These are phyloP conservation scores for Clarias batrachus DNA, from an alignment of 2,113 vertebrate species.

Conservation along the genomic window DNA sequence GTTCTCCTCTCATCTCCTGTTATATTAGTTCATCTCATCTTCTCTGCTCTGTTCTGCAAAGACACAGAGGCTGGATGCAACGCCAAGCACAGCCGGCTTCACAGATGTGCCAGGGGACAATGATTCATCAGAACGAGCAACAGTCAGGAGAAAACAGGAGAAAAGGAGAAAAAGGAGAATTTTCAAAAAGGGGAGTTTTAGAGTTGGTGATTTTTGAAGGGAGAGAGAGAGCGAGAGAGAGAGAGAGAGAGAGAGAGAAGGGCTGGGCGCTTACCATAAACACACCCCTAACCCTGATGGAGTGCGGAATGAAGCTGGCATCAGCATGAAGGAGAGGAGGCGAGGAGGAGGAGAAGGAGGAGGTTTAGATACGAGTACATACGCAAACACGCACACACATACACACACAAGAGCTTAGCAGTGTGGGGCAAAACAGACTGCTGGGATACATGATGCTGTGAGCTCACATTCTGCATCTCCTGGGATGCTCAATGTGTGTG, in stretches of 20 bases:
- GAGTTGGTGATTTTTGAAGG: conserved; percentile 16
- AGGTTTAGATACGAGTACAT: conserved; percentile 10
- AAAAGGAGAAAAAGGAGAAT: not conserved
- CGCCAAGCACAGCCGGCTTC: conserved; percentile 43
- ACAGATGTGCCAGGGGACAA: conserved; percentile 45
- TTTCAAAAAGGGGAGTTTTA: not conserved
- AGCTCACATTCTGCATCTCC: conserved; percentile 31
- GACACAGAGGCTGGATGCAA: conserved; percentile 33
- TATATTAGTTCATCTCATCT: conserved; percentile 11
- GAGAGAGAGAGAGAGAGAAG: conserved; percentile 35
- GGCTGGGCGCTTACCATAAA: conserved; percentile 65
- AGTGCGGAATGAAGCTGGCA: conserved; percentile 56
- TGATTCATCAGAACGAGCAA: conserved; percentile 54
- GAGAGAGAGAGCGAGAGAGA: conserved; percentile 16
- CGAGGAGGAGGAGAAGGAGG: conserved; percentile 30
- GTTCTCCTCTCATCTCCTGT: conserved; percentile 48
- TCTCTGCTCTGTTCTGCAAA: conserved; percentile 23
- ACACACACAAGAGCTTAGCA: conserved; percentile 26
- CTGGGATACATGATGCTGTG: conserved; percentile 8
- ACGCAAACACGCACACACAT: conserved; percentile 24
- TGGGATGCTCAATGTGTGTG: not conserved
- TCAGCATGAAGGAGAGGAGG: conserved; percentile 36
- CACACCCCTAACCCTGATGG: conserved; percentile 62
- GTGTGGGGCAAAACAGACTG: conserved; percentile 18
- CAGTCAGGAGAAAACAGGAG: conserved; percentile 5